Percentiles rank a stretch among this genome's conserved stretches.
Conservation (phyloP, 2,888 invertebrate genomes). For the Xylocampa areola region DNA sequence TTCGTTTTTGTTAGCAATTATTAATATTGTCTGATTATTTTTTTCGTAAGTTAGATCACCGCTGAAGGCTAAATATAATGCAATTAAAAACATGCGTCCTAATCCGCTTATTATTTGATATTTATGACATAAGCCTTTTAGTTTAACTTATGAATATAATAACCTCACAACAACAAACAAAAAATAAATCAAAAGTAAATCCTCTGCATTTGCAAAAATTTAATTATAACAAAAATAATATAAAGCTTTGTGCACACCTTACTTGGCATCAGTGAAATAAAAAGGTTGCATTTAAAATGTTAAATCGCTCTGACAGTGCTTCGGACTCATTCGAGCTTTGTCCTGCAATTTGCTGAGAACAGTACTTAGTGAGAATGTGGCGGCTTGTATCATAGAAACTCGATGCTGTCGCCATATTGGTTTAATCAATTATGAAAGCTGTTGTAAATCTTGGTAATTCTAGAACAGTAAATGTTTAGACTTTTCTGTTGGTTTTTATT, state of each 20-base stretch:
- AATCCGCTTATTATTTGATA: too few species aligned
- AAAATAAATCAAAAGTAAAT: constrained; percentile 12
- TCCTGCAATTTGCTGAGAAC: constrained; percentile 25
- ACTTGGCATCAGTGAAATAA: constrained; percentile 32
- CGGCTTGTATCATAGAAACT: constrained; percentile 23
- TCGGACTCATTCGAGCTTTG: constrained; percentile 25
- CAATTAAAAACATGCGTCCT: too few species aligned
- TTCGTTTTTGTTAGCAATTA: too few species aligned
- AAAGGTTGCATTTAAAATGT: constrained; percentile 36
- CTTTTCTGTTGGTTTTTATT: too few species aligned
- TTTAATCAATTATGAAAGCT: constrained; percentile 14
- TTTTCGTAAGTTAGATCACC: too few species aligned
- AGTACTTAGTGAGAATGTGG: constrained; percentile 5
- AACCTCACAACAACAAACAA: constrained; percentile 12
- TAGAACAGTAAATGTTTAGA: too few species aligned
- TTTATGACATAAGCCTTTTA: too few species aligned
- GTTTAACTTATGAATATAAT: neutral
- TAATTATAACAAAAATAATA: constrained; percentile 41
- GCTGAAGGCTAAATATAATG: too few species aligned
- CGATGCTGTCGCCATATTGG: constrained; percentile 15
- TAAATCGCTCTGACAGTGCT: constrained; percentile 28
- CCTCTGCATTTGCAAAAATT: constrained; percentile 14
- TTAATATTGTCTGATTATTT: too few species aligned
- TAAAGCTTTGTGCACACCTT: constrained; percentile 29
- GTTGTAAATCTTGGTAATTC: constrained; percentile 2